phyloP scores from a whole-genome alignment of 2,888 invertebrate species.

The Rhodophaea formosa region DNA sequence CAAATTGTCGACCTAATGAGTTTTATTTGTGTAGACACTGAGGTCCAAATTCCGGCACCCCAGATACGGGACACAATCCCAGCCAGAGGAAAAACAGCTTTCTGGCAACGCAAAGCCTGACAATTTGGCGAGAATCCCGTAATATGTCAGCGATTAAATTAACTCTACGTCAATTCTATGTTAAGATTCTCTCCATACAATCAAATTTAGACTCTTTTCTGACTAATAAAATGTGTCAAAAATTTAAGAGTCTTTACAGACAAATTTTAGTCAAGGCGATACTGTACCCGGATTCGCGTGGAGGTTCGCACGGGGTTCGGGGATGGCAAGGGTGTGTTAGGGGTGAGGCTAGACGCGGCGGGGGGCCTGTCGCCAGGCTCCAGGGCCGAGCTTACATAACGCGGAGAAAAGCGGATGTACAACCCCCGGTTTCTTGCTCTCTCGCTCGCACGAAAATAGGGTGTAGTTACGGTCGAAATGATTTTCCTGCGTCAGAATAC shows the following conservation, averaged over 20 bases:
- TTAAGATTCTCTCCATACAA: background rate
- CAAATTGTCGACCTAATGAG: slow-evolving; percentile 56
- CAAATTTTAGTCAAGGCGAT: slow-evolving; percentile 6
- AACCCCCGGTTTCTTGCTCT: slow-evolving; percentile 52
- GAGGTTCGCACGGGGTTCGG: slow-evolving; percentile 26
- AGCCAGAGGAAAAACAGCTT: background rate
- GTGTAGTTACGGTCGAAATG: slow-evolving; percentile 28
- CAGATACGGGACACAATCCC: slow-evolving; percentile 31
- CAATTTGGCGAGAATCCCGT: slow-evolving; percentile 14
- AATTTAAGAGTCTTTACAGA: background rate
- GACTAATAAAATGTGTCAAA: no score
- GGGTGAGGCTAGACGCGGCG: slow-evolving; percentile 28
- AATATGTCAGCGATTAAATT: background rate
- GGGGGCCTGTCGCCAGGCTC: slow-evolving; percentile 57
- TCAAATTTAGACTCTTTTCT: no score
- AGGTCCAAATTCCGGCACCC: slow-evolving; percentile 54
- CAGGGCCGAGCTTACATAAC: slow-evolving; percentile 79
- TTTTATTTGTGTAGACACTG: slow-evolving; percentile 49
- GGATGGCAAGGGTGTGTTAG: slow-evolving; percentile 28
- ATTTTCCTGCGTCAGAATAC: slow-evolving; percentile 36
- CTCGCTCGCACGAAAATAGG: slow-evolving; percentile 60
- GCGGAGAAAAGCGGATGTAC: slow-evolving; percentile 74
- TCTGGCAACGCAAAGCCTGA: background rate
- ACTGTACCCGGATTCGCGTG: background rate
- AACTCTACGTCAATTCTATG: background rate